Evolutionary conservation across 2,113 vertebrate genomes (phyloP), one percentile per base, ranked within the genome.

Genomic region (Polyodon spathula): DNA sequence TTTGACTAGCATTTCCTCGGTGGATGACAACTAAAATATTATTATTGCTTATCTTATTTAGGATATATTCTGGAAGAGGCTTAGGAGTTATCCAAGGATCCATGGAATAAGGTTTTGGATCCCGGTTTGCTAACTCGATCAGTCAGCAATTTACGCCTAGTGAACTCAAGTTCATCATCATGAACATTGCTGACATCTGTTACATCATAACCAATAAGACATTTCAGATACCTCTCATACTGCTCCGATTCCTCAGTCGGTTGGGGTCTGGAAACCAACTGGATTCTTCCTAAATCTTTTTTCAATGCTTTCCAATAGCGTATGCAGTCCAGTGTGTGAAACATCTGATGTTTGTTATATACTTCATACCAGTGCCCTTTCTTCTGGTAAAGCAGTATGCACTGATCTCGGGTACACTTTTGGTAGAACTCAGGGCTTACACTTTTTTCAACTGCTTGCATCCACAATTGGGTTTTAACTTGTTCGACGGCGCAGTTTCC

Each of bases 351-450:
- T 66, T 90, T 92, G 73, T 99, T 95, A 4, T 99, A 99, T 74
- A 99, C 97, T 84, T 99, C 96, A 54, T 93, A 99, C 87, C 92
- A 86, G 0, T 89, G 93, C 4, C 93, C 95, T 67, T 97, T 97
- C 76, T 98, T 98, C 77, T 97, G 92, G 77, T 98, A 99, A 48
- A 94, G 92, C 56, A 99, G 85, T 60, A 92, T 85, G 78, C 94
- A 97, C 12, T 93, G 89, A 68, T 98, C 94, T 0, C 94, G 94
- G 2, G 87, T 86, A 38, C 86, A 83, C 0, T 85, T 67, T 64
- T 92, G 92, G 72, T 94, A 98, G 81, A 95, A 96, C 61, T 96
- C 94, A 0, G 89, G 79, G 7, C 78, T 82, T 43, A 83, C 73
- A 55, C 91, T 94, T 0, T 70, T 84, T 40, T 93, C 89, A 69